A percentile compares a stretch with the other conserved stretches of the same genome.
Evolutionary conservation across 2,113 vertebrate species (phyloP).

Genomic region (Epinephelus fuscoguttatus): DNA sequence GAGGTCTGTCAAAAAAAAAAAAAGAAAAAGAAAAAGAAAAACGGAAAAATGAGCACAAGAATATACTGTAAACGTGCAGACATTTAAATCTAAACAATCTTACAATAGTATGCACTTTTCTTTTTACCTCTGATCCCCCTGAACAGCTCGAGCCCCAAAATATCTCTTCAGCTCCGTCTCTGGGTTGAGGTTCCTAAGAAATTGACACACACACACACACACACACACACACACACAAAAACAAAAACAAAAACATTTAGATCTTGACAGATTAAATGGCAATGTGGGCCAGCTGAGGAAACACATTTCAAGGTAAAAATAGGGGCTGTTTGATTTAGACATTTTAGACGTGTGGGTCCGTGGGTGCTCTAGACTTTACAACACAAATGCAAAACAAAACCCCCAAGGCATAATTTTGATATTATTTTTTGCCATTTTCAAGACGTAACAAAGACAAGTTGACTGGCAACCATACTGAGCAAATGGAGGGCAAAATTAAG

Average conservation of each 20-base stretch:
- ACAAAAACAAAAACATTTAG: not conserved
- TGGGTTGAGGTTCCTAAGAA: slow-evolving; percentile 93
- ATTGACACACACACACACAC: slow-evolving; percentile 1
- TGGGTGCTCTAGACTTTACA: not conserved
- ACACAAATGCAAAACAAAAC: not conserved
- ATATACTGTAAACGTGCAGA: not conserved
- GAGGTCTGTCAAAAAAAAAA: slow-evolving; percentile 79
- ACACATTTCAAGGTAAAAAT: not conserved
- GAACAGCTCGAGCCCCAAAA: slow-evolving; percentile 95
- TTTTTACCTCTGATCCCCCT: slow-evolving; percentile 95
- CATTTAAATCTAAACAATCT: not conserved
- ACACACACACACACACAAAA: too few species aligned
- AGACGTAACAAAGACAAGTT: not conserved
- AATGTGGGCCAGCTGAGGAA: not conserved
- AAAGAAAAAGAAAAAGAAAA: not conserved
- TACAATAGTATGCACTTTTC: slow-evolving; percentile 41
- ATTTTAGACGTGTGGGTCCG: not conserved
- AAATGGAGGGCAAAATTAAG: not conserved
- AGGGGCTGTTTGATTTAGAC: not conserved
- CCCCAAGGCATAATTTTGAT: not conserved
- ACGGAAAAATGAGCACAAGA: not conserved
- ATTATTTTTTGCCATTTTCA: not conserved
- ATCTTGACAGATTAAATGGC: not conserved
- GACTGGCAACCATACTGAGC: not conserved
- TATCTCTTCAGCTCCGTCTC: slow-evolving; percentile 97